Evolutionary conservation across 2,888 invertebrate genomes (phyloP).

Genomic region (Drosophila anomalipes): DNA sequence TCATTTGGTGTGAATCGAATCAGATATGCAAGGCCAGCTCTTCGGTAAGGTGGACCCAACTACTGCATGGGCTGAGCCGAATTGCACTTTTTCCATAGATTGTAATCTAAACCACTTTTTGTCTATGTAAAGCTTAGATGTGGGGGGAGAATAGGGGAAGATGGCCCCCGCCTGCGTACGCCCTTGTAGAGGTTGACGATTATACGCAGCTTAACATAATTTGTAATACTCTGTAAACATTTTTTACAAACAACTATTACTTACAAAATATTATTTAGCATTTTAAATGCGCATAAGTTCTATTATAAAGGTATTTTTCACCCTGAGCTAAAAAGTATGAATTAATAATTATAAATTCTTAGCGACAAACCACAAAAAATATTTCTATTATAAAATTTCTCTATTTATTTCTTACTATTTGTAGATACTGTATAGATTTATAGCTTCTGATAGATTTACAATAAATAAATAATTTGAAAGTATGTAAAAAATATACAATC

Average conservation of each 20-base stretch:
- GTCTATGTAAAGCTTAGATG: too few relatives aligned
- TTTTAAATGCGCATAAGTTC: not conserved
- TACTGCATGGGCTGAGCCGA: not conserved
- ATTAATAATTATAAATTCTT: not conserved
- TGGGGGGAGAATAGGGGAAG: too few relatives aligned
- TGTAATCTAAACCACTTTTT: not conserved
- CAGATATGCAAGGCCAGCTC: not conserved
- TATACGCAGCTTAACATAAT: not conserved
- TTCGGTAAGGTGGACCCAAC: not conserved
- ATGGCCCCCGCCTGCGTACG: too few relatives aligned
- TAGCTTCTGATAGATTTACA: not conserved
- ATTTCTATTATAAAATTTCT: not conserved
- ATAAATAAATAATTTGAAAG: not conserved
- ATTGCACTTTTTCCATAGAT: not conserved
- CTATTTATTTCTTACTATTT: not conserved
- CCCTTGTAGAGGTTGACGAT: not conserved
- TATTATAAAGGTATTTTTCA: not conserved
- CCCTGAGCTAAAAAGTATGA: not conserved
- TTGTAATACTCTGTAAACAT: not conserved
- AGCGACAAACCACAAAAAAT: not conserved
- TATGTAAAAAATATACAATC: not conserved
- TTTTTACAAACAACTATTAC: too few relatives aligned
- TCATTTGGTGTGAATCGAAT: constrained; percentile 30
- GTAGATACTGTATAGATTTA: not conserved
- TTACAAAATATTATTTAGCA: not conserved